Evolutionary conservation across 1,140 invertebrate genomes (phyloP), one percentile per base, ranked within the genome.

Genomic region (Eueides isabella): DNA sequence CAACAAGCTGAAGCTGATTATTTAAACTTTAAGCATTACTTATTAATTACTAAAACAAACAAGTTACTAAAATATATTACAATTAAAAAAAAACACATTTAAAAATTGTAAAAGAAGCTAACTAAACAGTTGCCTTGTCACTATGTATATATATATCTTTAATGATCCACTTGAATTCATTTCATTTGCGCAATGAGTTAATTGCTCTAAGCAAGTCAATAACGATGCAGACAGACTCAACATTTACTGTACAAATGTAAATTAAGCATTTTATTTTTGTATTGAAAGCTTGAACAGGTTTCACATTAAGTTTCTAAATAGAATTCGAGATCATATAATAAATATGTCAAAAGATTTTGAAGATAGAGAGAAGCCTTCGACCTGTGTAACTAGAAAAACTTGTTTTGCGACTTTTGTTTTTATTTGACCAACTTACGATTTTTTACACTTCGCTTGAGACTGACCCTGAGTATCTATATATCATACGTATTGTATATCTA

Each of bases 341-440:
- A 55, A 55, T 23, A 55, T 55, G 12, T 55, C 11, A 11, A 55
- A 55, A 55, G 48, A 55, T 55, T 55, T 55, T 26, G 48, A 26
- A 55, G 48, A 55, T 55, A 55, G 11, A 55, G 23, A 55, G 11
- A 26, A 23, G 23, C 7, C 48, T 84, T 81, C 81, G 79, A 84
- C 82, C 84, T 78, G 82, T 67, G 72, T 80, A 81, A 84, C 85
- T 89, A 78, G 84, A 85, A 85, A 87, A 89, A 91, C 88, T 85
- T 76, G 89, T 87, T 85, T 80, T 68, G 81, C 84, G 78, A 91
- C 88, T 91, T 91, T 91, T 90, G 84, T 86, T 90, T 91, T 91
- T 90, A 83, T 84, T 84, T 75, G 80, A 79, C 82, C 79, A 79
- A 83, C 71, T 82, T 88, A 44, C n/a, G 61, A 70, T 41, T 62